Evolutionary conservation across 2,113 vertebrate species (phyloP).

Genomic region (Sisor rabdophorus): DNA sequence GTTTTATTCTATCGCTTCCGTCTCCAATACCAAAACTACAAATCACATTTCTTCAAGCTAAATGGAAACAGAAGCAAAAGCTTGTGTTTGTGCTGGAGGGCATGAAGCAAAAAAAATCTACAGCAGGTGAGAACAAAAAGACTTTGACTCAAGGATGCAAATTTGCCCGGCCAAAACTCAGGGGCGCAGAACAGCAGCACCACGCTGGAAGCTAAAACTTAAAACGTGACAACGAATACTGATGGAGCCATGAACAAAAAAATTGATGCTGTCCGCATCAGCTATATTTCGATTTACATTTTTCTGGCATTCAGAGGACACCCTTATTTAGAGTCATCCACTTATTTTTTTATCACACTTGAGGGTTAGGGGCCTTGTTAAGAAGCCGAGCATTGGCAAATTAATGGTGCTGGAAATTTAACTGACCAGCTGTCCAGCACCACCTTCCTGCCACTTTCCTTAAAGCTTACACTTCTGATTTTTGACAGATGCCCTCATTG

Average conservation of each 20-base stretch:
- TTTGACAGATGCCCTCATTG: no score
- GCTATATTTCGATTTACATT: neutral
- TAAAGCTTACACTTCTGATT: no score
- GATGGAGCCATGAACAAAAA: neutral
- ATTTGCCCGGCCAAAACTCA: neutral
- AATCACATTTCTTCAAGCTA: neutral
- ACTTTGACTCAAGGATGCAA: conserved; percentile 15
- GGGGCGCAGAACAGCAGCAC: neutral
- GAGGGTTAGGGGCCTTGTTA: no score
- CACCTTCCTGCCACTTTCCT: no score
- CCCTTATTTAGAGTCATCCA: no score
- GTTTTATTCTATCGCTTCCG: neutral
- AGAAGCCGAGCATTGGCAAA: no score
- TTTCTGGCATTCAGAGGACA: no score
- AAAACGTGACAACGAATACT: neutral
- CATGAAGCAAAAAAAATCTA: neutral
- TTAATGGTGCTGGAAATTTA: no score
- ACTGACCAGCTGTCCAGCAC: no score
- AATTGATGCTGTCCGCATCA: neutral
- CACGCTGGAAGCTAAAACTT: neutral
- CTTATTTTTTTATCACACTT: no score
- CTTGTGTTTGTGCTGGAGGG: neutral
- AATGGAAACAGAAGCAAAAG: neutral
- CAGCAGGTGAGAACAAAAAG: conserved; percentile 4
- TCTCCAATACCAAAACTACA: neutral